Evolutionary conservation across 2,113 vertebrate species (phyloP), one percentile per base, ranked within the genome.

Genomic region (Lepus timidus): DNA sequence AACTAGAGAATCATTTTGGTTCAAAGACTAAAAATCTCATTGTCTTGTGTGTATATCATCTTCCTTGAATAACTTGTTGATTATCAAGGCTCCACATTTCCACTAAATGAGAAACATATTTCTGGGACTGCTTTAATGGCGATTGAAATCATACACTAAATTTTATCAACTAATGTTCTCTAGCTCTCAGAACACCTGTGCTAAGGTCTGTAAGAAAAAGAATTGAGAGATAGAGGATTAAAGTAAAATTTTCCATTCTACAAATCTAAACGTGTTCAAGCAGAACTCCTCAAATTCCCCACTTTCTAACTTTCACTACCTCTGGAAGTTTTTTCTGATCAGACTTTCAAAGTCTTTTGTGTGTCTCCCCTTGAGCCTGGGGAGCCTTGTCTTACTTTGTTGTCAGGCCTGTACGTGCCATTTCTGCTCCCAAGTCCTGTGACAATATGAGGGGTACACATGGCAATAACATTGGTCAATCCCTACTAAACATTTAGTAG

Each of bases 201-300:
- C 13, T 70, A 94, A 85, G 1, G 13, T 23, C 39, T 49, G 23
- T 16, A 78, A 31, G 1, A 68, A 58, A 96, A 76, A 61, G 4
- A 3, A 31, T 29, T 85, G 20, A 88, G 58, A 49, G 14, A 52
- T 14, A n/a, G 68, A 55, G 19, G 2, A 0, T 31, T 75, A 76
- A 74, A 36, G 20, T 19, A 4, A 65, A 61, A 1, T 33, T 91
- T 92, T 84, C 36, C 4, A 36, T 29, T 74, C 70, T 79, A 19
- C 11, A 85, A 85, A 85, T n/a, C n/a, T 93, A 29, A 82, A 65
- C 62, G 82, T 85, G 95, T 95, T 87, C 44, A 17, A 85, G 31
- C 4, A 71, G 2, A 87, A 51, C 13, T 33, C 44, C 88, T 70
- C 29, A 65, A 71, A 67, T 68, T 4, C 6, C n/a, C 31, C 9